Evolutionary conservation across 2,797 vertebrate species (phyloP), one percentile per base, ranked within the genome.

Genomic region (Semotilus atromaculatus): DNA sequence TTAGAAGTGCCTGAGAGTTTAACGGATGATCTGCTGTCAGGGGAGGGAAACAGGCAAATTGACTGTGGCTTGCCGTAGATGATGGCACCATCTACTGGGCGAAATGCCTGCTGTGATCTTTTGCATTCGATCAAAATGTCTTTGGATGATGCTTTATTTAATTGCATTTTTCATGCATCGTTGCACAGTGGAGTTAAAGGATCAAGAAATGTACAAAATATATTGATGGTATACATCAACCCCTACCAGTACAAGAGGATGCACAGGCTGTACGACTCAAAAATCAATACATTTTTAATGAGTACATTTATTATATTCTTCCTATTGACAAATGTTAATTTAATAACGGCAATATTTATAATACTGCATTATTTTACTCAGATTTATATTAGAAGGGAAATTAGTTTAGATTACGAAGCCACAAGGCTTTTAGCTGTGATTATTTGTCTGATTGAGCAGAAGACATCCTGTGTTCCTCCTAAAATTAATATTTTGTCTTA

Each of bases 1-100:
- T 73, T 90, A 89, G 91, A 94, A 94, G 94, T 95, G 94, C 94
- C 94, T 95, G 90, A 90, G 60, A 90, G 87, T 91, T 82, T 3
- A 77, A 68, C 87, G 8, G 45, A 14, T 60, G 72, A 81, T 64
- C 53, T 86, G 83, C 53, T 86, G 83, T 83, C 85, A 48, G 68
- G 36, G 36, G 21, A 11, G 19, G 7, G 3, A 34, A 38, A 62
- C 43, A 9, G 16, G 76, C 34, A 36, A 51, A 64, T 13, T 55
- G 38, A 34, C 82, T 16, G 18, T 38, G 71, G 72, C 36, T 70
- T 45, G 31, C 86, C 72, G 83, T 73, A 81, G 85, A 86, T 64
- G 72, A 38, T 67, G 88, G 85, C 84, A 76, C 85, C 31, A 86
- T 89, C 87, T 83, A 58, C 82, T 86, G 40, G 77, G 81, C 80